Percentiles rank a stretch among this genome's conserved stretches.
These are phyloP conservation scores for Malaclemys terrapin DNA, from an alignment of 2,113 vertebrate genomes.

Conservation along the genomic window DNA sequence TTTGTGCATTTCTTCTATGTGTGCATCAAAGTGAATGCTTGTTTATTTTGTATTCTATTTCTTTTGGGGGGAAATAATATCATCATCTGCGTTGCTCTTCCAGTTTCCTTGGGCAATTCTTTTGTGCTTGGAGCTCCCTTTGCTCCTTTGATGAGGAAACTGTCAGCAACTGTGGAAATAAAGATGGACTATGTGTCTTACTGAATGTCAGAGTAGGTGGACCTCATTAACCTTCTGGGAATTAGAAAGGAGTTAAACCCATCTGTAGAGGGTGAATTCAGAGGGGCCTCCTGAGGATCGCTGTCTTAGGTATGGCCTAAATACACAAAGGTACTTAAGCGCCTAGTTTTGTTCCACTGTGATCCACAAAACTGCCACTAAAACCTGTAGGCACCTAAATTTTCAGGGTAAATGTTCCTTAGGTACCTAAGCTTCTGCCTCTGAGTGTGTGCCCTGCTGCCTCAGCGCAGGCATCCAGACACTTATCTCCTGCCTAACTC, in stretches of 20 bases:
- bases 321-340: no score
- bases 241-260: background rate
- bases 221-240: background rate
- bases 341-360: no score
- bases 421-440: no score
- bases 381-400: no score
- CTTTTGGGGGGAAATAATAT: background rate
- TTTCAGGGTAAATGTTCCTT: no score
- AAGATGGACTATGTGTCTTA: background rate
- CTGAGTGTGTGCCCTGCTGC: no score
- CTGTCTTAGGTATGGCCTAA: background rate
- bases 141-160: background rate
- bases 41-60: accelerated
- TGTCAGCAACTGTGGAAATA: background rate
- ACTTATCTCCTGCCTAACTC: no score
- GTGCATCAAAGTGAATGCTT: background rate
- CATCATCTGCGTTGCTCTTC: background rate
- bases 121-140: background rate
- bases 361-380: no score
- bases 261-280: background rate
- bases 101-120: background rate
- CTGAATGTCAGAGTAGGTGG: background rate
- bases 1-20: background rate
- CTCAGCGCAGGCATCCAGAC: no score
- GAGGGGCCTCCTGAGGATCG: background rate